These are phyloP conservation scores for Sminthurinus signatus DNA, from an alignment of 1,140 invertebrate species.

Conservation along the genomic window DNA sequence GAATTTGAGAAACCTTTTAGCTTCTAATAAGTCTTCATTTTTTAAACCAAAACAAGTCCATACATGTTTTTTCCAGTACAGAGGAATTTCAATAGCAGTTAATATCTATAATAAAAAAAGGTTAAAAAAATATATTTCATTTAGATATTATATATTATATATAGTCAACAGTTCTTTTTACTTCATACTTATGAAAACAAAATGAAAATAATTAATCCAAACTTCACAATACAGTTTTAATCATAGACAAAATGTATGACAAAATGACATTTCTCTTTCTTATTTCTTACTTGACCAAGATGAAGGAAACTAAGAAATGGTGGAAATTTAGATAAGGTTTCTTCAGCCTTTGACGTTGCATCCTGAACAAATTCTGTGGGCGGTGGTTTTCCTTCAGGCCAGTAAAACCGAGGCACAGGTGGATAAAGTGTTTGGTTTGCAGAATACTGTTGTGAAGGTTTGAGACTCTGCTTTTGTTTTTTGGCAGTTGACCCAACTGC, in stretches of 20 bases:
- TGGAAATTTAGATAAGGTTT: slow-evolving; percentile 19
- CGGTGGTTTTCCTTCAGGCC: slow-evolving; percentile 30
- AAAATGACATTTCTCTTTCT: no score
- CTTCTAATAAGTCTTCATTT: slow-evolving; percentile 63
- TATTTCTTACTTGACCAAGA: slow-evolving; percentile 25
- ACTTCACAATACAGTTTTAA: no score
- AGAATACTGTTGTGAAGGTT: not conserved
- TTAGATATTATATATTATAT: no score
- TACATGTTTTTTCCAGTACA: slow-evolving; percentile 92
- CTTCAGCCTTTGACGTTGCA: slow-evolving; percentile 22
- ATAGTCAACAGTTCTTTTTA: not conserved
- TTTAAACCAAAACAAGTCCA: slow-evolving; percentile 68
- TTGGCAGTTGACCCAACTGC: not conserved
- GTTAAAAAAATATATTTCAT: not conserved
- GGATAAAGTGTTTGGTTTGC: not conserved
- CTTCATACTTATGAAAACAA: slow-evolving; percentile 17
- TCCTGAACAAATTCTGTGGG: slow-evolving; percentile 16
- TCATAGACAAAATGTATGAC: no score
- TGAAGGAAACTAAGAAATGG: slow-evolving; percentile 19
- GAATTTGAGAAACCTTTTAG: slow-evolving; percentile 48
- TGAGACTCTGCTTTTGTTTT: not conserved
- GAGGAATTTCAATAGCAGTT: slow-evolving; percentile 53
- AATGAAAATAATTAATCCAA: slow-evolving; percentile 26
- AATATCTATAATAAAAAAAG: slow-evolving; percentile 33
- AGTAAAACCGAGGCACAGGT: slow-evolving; percentile 35